A percentile compares a stretch with the other conserved stretches of the same genome.
These are phyloP conservation scores for Cyclophora albipunctata DNA, from an alignment of 2,888 invertebrate genomes.

Conservation along the genomic window DNA sequence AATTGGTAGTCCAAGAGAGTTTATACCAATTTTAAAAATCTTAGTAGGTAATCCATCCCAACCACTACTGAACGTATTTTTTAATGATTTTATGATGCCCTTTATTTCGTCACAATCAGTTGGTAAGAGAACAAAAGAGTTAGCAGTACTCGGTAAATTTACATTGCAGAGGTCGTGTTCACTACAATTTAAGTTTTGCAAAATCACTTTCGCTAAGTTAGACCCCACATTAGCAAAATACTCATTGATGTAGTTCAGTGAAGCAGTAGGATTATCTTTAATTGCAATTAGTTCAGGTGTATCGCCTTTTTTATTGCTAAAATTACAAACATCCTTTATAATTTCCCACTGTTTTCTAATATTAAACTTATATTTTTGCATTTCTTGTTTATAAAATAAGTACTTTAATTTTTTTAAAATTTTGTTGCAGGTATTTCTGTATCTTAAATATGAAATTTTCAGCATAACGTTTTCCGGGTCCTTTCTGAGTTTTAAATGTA, in stretches of 20 bases:
- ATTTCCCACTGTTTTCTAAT: neutral
- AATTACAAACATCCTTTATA: neutral
- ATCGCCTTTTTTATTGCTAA: neutral
- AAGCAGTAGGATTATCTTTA: neutral
- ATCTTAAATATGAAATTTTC: slow-evolving; percentile 1
- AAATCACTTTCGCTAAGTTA: neutral
- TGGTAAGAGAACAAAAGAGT: neutral
- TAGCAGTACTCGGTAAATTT: neutral
- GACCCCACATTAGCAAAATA: neutral
- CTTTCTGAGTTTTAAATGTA: slow-evolving; percentile 7
- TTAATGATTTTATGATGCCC: neutral
- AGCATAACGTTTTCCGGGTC: slow-evolving; percentile 7
- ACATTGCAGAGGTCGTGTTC: neutral
- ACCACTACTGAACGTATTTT: neutral
- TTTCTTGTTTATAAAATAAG: neutral
- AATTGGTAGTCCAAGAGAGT: neutral
- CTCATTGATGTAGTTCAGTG: neutral
- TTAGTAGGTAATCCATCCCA: neutral
- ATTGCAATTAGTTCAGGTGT: neutral
- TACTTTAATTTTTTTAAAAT: neutral
- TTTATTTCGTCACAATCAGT: neutral
- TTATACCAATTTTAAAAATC: neutral
- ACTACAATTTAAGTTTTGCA: neutral
- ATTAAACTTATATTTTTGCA: neutral
- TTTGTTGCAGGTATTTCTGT: neutral